A percentile compares a stretch with the other conserved stretches of the same genome.
phyloP scores from a whole-genome alignment of 1,140 invertebrate species.

The Steinernema feltiae region DNA sequence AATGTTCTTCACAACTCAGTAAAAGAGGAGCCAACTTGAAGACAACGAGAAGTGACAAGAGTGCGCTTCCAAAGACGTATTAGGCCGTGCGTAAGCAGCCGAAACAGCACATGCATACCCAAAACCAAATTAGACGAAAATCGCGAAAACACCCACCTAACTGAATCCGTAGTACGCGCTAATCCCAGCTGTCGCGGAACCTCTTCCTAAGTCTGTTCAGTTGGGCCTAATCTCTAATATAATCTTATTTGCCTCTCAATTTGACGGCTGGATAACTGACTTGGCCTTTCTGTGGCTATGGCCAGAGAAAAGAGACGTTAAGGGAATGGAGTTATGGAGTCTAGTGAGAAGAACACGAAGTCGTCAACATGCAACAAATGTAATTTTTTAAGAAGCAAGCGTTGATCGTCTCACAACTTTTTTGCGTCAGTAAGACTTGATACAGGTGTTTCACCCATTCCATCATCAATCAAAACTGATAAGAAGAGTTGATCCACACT shows the following conservation, averaged over 20 bases:
- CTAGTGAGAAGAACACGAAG: not conserved
- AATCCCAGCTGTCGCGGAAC: not conserved
- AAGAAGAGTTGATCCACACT: too few species aligned
- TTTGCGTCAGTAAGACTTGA: too few species aligned
- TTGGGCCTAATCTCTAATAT: constrained; percentile 10
- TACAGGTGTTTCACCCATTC: too few species aligned
- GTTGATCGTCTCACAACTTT: too few species aligned
- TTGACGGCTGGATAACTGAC: constrained; percentile 9
- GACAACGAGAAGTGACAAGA: constrained; percentile 11
- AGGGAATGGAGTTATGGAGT: not conserved
- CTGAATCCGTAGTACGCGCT: not conserved
- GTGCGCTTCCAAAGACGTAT: not conserved
- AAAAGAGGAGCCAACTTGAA: not conserved
- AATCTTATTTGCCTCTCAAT: constrained; percentile 13
- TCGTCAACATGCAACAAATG: constrained; percentile 8
- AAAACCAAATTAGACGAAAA: constrained; percentile 7
- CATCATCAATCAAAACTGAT: too few species aligned
- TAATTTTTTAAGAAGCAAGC: too few species aligned
- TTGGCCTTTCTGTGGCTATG: not conserved
- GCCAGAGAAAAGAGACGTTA: not conserved
- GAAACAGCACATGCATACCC: too few species aligned
- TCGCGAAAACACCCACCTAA: constrained; percentile 12
- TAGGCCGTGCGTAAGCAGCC: not conserved
- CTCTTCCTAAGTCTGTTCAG: not conserved
- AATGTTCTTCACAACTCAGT: not conserved